Conservation (phyloP, 2,113 vertebrate species). For the Chitala chitala region DNA sequence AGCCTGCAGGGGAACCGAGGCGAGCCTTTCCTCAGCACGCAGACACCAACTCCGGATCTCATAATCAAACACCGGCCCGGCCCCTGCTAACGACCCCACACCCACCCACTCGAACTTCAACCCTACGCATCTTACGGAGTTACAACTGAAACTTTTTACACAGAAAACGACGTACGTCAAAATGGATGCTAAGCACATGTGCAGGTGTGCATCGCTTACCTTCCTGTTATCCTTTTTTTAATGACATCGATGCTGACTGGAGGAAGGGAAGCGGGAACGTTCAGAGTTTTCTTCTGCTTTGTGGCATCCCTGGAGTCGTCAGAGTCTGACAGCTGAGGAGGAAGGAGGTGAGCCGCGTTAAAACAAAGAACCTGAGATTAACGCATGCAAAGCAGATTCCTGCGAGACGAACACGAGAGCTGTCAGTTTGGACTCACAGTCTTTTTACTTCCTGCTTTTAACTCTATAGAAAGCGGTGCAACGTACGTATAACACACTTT, state of each 20-base stretch:
- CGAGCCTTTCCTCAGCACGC: background rate
- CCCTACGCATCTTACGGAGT: too few relatives aligned
- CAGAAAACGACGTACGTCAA: background rate
- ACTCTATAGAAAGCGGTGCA: too few relatives aligned
- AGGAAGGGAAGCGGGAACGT: conserved; percentile 63
- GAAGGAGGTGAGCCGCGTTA: background rate
- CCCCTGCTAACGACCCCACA: too few relatives aligned
- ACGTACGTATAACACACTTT: too few relatives aligned
- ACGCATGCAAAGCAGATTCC: too few relatives aligned
- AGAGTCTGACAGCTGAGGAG: conserved; percentile 44
- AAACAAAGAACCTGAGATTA: too few relatives aligned
- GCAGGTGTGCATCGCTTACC: conserved; percentile 53
- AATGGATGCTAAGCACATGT: too few relatives aligned
- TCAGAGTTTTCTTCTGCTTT: conserved; percentile 49
- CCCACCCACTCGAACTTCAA: too few relatives aligned
- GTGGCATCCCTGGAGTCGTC: conserved; percentile 13
- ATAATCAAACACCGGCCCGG: background rate
- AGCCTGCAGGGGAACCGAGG: conserved; percentile 55
- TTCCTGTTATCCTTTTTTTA: conserved; percentile 73
- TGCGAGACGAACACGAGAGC: too few relatives aligned
- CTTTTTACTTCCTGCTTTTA: too few relatives aligned
- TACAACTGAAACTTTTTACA: background rate
- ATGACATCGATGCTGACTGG: conserved; percentile 67
- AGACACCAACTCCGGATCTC: background rate
- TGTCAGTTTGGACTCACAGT: too few relatives aligned